Evolutionary conservation across 53 echinoderm and acorn worm species (phyloP), one percentile per base, ranked within the genome.

Genomic region (Paracentrotus lividus): DNA sequence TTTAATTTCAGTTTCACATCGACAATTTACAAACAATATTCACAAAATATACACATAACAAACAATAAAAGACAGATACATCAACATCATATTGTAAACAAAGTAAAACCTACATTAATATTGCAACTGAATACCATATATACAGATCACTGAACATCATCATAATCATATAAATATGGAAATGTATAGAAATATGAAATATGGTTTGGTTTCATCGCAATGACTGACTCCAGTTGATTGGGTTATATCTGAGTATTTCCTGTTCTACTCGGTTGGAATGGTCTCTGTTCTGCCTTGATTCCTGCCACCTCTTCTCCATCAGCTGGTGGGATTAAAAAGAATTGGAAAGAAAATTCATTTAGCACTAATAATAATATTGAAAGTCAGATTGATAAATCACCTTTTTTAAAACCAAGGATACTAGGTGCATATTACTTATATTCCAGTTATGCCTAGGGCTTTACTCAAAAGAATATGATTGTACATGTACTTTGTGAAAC

Each of bases 161-260:
- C 72, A 36, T 72, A 6, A 26, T 38, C 34, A 72, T 20, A 57
- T 20, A 72, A 72, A 81, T 34, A 81, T 81, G 47, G 26, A 81
- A 45, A 81, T 81, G 24, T 81, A 81, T 47, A 81, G n/a, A 81
- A 47, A 8, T 47, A 81, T 45, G 47, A 81, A 44, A 44, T 47
- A 4, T 40, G 42, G 10, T 0, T 54, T 33, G 77, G 20, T 7
- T 75, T 97, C 97, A 98, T 47, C 97, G 94, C 32, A 98, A 91
- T 14, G 97, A 96, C 60, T 98, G 96, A 84, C 97, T 98, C 98
- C 98, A 98, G 88, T 98, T 98, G 51, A 98, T 94, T 20, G 98
- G 98, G 61, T 98, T 96, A 64, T 97, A 97, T 9, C 95, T 78
- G 21, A 98, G 93, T 44, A 98, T 84, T 66, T 98, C 97, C 42